Base-by-base conservation (phyloP, 2,113 vertebrate species). In the Heterochromis multidens region DNA sequence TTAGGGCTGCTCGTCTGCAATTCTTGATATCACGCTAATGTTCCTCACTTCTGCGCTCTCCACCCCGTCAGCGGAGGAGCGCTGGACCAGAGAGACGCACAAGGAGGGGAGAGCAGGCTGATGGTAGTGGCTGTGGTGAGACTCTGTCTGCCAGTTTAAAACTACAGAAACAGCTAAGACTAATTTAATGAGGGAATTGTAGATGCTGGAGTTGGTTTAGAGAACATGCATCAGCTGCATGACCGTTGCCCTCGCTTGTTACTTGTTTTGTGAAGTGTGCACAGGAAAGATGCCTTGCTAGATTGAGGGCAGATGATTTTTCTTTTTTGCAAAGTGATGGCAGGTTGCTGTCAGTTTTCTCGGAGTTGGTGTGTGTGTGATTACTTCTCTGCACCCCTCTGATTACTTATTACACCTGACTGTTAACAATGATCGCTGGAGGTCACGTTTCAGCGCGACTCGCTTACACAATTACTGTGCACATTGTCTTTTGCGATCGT, bases 351-450 rank as follows among this genome's bases (percentile, higher is more conserved):
- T 81, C 17, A 46, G 80, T 84, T 70, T 57, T 57, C 29, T 27
- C 11, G 23, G 80, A 85, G 60, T 85, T 61, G 1, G 59, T 78
- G 85, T 63, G 33, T n/a, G 81, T 54, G 84, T 60, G 6, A 67
- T 60, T 17, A 54, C 78, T 84, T 61, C 14, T 83, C 17, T 82
- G 79, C 86, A 46, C 33, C 40, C 27, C 56, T 57, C 72, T 46
- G 56, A 79, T 78, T 35, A 70, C 57, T 77, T 77, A 62, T 85
- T 31, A 77, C 56, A 86, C 87, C 82, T 83, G 72, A 79, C 74
- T 82, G 77, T 82, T 12, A 79, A 93, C 89, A 78, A 95, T 95
- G 94, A 72, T 93, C 78, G 21, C 79, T 46, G 80, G 74, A 87
- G 84, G 82, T 82, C 88, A 89, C 82, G 82, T 85, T 87, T 87